Base-by-base conservation (phyloP, 2,797 vertebrate species). In the Coregonus ussuriensis region DNA sequence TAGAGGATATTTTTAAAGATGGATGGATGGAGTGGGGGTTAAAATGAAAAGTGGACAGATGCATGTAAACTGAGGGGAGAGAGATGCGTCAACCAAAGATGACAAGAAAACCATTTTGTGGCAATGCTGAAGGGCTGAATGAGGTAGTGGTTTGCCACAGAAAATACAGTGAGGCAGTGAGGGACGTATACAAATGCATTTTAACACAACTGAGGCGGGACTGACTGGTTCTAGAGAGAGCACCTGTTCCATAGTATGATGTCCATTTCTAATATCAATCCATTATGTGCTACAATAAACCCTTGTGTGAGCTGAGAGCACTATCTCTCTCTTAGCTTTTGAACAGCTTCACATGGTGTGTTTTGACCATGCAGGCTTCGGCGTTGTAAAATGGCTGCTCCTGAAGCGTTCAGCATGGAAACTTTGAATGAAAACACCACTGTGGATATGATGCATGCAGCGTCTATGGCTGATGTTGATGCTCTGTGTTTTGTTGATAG, bases 371-470 rank as follows among this genome's bases (percentile, higher is more conserved):
- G 18, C 68, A 87, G 88, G 85, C 88, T 83, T 85, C 83, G 86
- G 87, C 81, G 74, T 82, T 91, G 87, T 91, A 93, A 93, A 93
- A 93, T 93, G 93, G 93, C 93, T 93, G 93, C 93, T 93, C 89
- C 92, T 88, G 37, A 62, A 91, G 84, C 84, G 86, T 87, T 89
- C 83, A 86, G 89, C 88, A 87, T 86, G 85, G 82, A 90, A 92
- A 92, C 90, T 93, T 92, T 92, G 88, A 92, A 91, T 91, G 90
- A 86, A 91, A 92, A 86, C 83, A 82, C 84, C 87, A 82, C 79
- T 81, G 75, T 59, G 80, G 47, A 79, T 81, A 77, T 78, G 84
- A 79, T 81, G 83, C 82, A 88, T 59, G 79, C 80, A 74, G 29
- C 68, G 5, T 59, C 83, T 81, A 81, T 77, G 59, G 75, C 68